A percentile compares a stretch with the other conserved stretches of the same genome.
Conservation (phyloP, 2,113 vertebrate genomes). For the Melanotaenia duboulayi region DNA sequence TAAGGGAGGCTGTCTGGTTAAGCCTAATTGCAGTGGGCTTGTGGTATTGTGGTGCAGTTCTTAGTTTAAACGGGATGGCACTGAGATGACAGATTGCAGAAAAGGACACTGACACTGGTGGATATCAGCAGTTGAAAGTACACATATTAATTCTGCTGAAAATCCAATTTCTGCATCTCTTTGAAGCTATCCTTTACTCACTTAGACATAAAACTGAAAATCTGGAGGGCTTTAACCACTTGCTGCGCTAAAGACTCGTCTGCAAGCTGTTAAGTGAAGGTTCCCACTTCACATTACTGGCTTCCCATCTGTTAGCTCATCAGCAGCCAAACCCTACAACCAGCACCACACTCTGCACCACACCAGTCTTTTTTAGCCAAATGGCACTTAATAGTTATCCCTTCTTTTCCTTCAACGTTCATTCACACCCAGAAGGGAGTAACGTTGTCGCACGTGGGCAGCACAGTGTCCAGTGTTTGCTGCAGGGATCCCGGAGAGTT, state of each 20-base stretch:
- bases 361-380: constrained; percentile 28
- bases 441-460: constrained; percentile 19
- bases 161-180: constrained; percentile 26
- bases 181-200: constrained; percentile 25
- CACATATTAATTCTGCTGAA: constrained; percentile 35
- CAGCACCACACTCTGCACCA: constrained; percentile 12
- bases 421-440: constrained; percentile 53
- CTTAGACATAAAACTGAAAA: constrained; percentile 63
- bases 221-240: constrained; percentile 62
- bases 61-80: neutral
- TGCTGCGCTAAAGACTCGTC: constrained; percentile 48
- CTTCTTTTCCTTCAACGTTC: constrained; percentile 31
- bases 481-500: constrained; percentile 23
- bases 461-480: constrained; percentile 42
- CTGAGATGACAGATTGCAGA: constrained; percentile 49
- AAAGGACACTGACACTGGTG: constrained; percentile 6
- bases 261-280: constrained; percentile 61
- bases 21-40: constrained; percentile 58
- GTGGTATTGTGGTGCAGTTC: constrained; percentile 38
- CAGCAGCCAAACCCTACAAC: constrained; percentile 65
- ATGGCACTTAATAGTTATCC: neutral
- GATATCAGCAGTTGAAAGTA: constrained; percentile 43
- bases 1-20: constrained; percentile 35
- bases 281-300: constrained; percentile 52
- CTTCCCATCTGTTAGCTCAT: constrained; percentile 63